phyloP scores from a whole-genome alignment of 2,113 vertebrate species.

The Corythaixoides concolor region DNA sequence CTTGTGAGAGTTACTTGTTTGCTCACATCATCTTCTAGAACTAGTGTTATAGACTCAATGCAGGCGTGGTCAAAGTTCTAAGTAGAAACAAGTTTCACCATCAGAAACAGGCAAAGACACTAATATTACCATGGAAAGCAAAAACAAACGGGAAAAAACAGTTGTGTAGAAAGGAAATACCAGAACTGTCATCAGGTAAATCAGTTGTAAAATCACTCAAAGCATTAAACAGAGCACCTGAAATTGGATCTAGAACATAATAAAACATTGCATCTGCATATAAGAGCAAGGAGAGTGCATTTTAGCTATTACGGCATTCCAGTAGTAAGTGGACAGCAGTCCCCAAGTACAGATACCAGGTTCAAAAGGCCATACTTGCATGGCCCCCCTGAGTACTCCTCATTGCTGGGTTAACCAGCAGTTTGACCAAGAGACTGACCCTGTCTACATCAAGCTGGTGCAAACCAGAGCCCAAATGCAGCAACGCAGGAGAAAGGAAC shows the following conservation, averaged over 20 bases:
- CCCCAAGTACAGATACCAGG: neutral
- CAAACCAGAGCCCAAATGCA: neutral
- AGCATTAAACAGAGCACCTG: neutral
- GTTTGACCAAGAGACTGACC: neutral
- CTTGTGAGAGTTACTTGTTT: slow-evolving; percentile 90
- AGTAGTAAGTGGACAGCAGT: neutral
- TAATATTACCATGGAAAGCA: neutral
- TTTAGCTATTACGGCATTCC: neutral
- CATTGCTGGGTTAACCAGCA: neutral
- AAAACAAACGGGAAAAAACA: neutral
- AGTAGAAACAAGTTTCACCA: slow-evolving; percentile 8
- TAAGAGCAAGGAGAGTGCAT: neutral
- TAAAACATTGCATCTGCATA: neutral
- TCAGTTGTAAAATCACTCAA: neutral
- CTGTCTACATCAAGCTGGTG: neutral
- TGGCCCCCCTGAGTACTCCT: accelerated
- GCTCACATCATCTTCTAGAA: slow-evolving; percentile 90
- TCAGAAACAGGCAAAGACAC: neutral
- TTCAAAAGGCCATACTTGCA: neutral
- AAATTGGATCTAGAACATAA: neutral
- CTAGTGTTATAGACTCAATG: slow-evolving; percentile 91
- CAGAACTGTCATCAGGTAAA: neutral
- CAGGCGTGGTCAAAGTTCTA: slow-evolving; percentile 88
- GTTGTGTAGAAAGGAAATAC: neutral
- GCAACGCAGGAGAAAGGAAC: neutral